Evolutionary conservation across 2,888 invertebrate species (phyloP).

Genomic region (Acanthosepion esculentum): DNA sequence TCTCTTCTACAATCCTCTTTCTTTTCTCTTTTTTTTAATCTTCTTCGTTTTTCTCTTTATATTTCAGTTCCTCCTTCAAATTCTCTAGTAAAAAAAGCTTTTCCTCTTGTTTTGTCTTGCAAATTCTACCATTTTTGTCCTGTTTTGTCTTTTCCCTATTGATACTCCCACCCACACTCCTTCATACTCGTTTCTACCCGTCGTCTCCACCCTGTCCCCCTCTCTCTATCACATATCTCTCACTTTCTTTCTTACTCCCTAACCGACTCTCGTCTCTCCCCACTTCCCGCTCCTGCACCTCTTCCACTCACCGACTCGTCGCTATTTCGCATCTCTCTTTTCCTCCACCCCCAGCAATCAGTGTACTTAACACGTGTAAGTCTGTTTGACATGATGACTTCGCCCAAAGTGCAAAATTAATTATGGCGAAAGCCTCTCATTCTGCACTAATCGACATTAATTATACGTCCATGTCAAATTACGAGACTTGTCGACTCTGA

Average conservation of each 20-base stretch:
- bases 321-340: neutral
- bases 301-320: neutral
- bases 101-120: too few species aligned
- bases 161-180: too few species aligned
- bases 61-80: neutral
- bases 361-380: neutral
- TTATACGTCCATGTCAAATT: slow-evolving; percentile 8
- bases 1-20: too few species aligned
- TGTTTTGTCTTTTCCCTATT: too few species aligned
- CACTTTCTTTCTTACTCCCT: neutral
- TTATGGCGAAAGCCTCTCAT: neutral
- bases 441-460: neutral
- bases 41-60: too few species aligned
- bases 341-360: neutral
- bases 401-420: slow-evolving; percentile 18
- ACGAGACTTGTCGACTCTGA: neutral
- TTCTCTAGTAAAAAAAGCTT: too few species aligned
- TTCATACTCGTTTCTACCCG: too few species aligned
- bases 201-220: neutral
- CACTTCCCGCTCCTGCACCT: neutral
- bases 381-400: neutral
- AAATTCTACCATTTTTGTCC: too few species aligned
- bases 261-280: neutral
- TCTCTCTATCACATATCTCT: neutral
- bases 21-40: too few species aligned